Evolutionary conservation across 2,113 vertebrate species (phyloP), one percentile per base, ranked within the genome.

Genomic region (Percina caprodes): DNA sequence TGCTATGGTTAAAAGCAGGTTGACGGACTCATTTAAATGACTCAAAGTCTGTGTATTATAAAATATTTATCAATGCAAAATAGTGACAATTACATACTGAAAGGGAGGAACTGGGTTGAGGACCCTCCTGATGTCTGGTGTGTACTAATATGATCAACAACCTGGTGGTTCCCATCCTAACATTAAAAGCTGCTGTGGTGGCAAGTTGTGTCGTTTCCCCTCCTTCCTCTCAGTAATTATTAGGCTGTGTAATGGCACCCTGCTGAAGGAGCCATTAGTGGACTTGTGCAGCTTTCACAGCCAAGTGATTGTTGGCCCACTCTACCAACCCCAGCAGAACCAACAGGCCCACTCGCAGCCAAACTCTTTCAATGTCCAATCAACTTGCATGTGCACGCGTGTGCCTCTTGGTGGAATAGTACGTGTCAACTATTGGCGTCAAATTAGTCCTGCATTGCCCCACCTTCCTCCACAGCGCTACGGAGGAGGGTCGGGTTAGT

Each of bases 161-260:
- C 16, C 63, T 62, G 39, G 16, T 54, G 62, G 63, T 19, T 73
- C 26, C 23, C 54, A n/a, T 68, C 51, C 21, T 46, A 35, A 56
- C 39, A 56, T 67, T 4, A 55, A 2, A 35, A 66, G 59, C 69
- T 74, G 58, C 69, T 74, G 63, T 33, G 33, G 52, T 21, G 24
- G 15, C 21, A n/a, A 2, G 51, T 45, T 49, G 49, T 52, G 26
- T 52, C 35, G 14, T 60, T 67, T 10, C 68, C 15, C 48, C 49
- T 42, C 42, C 42, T 21, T 51, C 21, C 69, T 55, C 62, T 77
- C 79, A 79, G 82, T 90, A 83, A 90, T 90, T n/a, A n/a, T n/a
- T 85, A 89, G 24, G 39, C 33, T 59, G 86, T 61, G 62, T 75
- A 71, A 77, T 72, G 70, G 78, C 69, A 77, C 65, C 54, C 77